Evolutionary conservation across 2,113 vertebrate species (phyloP).

Genomic region (Potamarius usumacintae): DNA sequence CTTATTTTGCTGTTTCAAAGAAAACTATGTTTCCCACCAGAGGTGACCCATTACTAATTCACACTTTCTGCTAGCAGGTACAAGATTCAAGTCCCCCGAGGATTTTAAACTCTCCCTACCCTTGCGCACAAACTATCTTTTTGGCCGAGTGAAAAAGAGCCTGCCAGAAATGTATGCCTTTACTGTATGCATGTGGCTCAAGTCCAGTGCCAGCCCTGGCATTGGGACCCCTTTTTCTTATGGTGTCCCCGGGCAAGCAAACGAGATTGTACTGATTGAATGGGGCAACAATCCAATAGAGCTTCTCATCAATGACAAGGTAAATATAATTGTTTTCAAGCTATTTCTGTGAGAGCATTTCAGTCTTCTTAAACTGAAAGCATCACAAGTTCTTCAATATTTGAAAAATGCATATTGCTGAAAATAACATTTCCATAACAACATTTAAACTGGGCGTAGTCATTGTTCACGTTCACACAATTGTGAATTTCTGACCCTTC

Average conservation of each 20-base stretch:
- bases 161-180: conserved; percentile 95
- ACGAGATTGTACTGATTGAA: conserved; percentile 97
- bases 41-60: conserved; percentile 41
- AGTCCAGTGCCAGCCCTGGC: conserved; percentile 86
- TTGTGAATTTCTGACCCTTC: not conserved
- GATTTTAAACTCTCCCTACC: conserved; percentile 88
- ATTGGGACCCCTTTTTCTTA: conserved; percentile 97
- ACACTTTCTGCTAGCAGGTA: conserved; percentile 62
- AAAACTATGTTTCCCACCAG: conserved; percentile 1
- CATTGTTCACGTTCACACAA: not conserved
- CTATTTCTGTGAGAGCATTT: not conserved
- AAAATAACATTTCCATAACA: conserved; percentile 3
- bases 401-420: not conserved
- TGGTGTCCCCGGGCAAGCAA: conserved; percentile 91
- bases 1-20: conserved; percentile 15
- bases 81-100: conserved; percentile 89
- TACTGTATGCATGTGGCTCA: conserved; percentile 96
- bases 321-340: conserved; percentile 55
- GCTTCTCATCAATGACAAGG: conserved; percentile 96
- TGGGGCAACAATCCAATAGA: conserved; percentile 98
- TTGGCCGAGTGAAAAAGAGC: conserved; percentile 92
- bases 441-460: not conserved
- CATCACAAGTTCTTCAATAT: not conserved
- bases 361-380: not conserved
- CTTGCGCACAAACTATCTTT: conserved; percentile 88